phyloP scores from a whole-genome alignment of 2,888 invertebrate species.

The Xestia xanthographa region DNA sequence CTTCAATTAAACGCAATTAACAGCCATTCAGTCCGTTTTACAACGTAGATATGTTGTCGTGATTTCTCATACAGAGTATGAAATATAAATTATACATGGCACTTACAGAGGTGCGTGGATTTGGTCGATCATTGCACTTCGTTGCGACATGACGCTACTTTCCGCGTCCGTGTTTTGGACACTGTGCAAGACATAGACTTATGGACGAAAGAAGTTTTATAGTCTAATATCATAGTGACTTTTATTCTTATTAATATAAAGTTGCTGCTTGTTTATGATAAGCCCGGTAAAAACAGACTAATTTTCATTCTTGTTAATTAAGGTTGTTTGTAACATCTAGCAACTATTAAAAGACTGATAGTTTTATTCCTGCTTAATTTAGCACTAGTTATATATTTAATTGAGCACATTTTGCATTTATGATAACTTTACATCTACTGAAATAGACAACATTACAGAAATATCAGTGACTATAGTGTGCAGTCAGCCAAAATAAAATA shows the following conservation, averaged over 20 bases:
- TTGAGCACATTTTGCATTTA: neutral
- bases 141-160: constrained; percentile 67
- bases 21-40: neutral
- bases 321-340: neutral
- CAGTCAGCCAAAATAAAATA: neutral
- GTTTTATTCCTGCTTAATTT: neutral
- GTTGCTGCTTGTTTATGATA: neutral
- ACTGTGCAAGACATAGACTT: constrained; percentile 54
- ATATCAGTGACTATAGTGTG: neutral
- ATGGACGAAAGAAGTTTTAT: neutral
- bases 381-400: neutral
- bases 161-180: constrained; percentile 67
- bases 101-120: constrained; percentile 49
- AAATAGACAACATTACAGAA: neutral
- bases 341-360: neutral
- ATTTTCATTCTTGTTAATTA: neutral
- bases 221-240: neutral
- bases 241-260: neutral
- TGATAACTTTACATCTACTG: neutral
- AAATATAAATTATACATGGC: constrained; percentile 32
- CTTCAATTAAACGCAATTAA: neutral
- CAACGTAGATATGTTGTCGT: constrained; percentile 1
- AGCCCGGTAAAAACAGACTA: neutral
- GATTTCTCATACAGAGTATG: constrained; percentile 24
- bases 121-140: constrained; percentile 68